These are phyloP conservation scores for Papilio dardanus DNA, from an alignment of 1,140 invertebrate species.

Conservation along the genomic window DNA sequence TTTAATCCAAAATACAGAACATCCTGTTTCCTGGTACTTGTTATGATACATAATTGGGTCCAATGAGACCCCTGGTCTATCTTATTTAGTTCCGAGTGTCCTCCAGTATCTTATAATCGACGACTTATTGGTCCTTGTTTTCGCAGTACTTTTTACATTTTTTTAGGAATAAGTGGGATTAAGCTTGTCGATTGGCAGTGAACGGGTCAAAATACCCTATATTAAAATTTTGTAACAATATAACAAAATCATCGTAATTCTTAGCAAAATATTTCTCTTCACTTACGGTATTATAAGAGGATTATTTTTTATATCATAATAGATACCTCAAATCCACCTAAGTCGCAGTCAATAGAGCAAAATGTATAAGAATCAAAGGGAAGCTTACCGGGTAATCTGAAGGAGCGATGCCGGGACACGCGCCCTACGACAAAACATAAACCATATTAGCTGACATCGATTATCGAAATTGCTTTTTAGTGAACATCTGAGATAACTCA, in stretches of 20 bases:
- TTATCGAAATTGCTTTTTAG: slow-evolving; percentile 20
- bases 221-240: neutral
- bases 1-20: no score
- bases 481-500: slow-evolving; percentile 2
- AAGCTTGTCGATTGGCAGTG: no score
- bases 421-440: slow-evolving; percentile 58
- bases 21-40: no score
- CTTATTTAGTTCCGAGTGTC: no score
- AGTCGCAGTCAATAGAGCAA: slow-evolving; percentile 49
- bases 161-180: no score
- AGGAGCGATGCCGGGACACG: slow-evolving; percentile 63
- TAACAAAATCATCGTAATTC: neutral
- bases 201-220: neutral
- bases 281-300: neutral
- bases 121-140: no score
- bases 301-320: slow-evolving; percentile 51
- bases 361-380: slow-evolving; percentile 68
- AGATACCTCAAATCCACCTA: slow-evolving; percentile 54
- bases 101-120: no score
- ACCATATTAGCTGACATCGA: slow-evolving; percentile 61
- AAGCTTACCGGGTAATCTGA: slow-evolving; percentile 67
- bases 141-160: no score
- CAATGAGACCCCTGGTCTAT: no score
- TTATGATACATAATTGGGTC: no score
- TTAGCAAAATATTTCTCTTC: neutral